These are phyloP conservation scores for Chromoteleia sp. DNA, from an alignment of 2,888 invertebrate genomes.

Conservation along the genomic window DNA sequence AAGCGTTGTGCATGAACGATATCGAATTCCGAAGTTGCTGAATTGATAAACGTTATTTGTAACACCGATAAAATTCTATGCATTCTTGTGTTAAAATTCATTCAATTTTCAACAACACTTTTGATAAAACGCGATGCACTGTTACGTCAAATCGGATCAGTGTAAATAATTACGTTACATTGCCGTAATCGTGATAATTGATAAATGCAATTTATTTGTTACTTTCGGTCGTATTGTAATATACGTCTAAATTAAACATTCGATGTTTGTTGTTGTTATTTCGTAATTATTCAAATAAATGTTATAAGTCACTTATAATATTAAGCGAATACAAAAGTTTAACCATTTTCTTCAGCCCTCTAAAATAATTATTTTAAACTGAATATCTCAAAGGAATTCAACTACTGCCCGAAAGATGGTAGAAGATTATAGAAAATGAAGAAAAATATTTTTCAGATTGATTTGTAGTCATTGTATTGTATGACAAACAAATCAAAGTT, in stretches of 20 bases:
- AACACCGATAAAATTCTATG: constrained; percentile 27
- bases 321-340: too few relatives aligned
- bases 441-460: too few relatives aligned
- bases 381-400: too few relatives aligned
- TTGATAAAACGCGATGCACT: constrained; percentile 11
- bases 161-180: constrained; percentile 25
- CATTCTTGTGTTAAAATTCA: constrained; percentile 43
- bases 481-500: too few relatives aligned
- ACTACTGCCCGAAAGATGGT: too few relatives aligned
- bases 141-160: constrained; percentile 18
- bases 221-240: background rate
- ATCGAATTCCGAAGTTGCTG: constrained; percentile 28
- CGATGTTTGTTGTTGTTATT: too few relatives aligned
- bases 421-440: too few relatives aligned
- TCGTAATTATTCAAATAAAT: too few relatives aligned
- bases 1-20: constrained; percentile 22
- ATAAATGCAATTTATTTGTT: constrained; percentile 10
- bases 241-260: background rate
- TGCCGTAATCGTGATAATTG: background rate
- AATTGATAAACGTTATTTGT: constrained; percentile 45
- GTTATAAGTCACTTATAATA: too few relatives aligned
- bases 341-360: too few relatives aligned
- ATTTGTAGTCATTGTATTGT: too few relatives aligned
- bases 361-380: too few relatives aligned
- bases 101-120: constrained; percentile 22